phyloP scores from a whole-genome alignment of 2,797 vertebrate species.

The Gobio occitaniae region DNA sequence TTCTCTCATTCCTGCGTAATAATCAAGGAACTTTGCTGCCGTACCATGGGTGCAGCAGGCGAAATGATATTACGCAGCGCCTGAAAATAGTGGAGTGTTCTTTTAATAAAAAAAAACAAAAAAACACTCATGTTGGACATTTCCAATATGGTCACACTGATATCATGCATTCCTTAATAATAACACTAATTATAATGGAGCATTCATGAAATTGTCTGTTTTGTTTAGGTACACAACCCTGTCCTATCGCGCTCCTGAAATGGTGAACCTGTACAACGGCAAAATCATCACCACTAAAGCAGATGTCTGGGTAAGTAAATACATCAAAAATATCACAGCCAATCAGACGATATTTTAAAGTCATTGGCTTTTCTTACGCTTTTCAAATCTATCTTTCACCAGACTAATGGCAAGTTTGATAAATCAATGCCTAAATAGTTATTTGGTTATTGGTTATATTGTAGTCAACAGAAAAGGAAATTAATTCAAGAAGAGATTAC shows the following conservation, averaged over 20 bases:
- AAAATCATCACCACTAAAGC: conserved; percentile 97
- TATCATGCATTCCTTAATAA: neutral
- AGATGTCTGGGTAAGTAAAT: conserved; percentile 90
- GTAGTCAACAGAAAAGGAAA: neutral
- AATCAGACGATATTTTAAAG: neutral
- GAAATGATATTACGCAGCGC: too few species aligned
- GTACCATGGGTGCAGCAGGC: too few species aligned
- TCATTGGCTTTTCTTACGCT: neutral
- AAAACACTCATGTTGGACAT: neutral
- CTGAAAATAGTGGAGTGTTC: too few species aligned
- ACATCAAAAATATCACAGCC: conserved; percentile 41
- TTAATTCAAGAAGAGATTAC: neutral
- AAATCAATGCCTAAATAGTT: neutral
- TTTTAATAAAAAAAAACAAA: neutral
- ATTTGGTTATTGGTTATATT: too few species aligned
- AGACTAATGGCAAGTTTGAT: neutral
- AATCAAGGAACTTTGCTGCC: too few species aligned
- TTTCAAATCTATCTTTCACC: neutral
- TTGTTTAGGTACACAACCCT: conserved; percentile 92
- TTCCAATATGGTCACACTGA: neutral
- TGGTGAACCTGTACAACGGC: conserved; percentile 98
- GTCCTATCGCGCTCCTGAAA: conserved; percentile 97
- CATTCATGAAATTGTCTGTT: conserved; percentile 56
- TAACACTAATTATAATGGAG: conserved; percentile 63
- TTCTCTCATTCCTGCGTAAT: too few species aligned